Base-by-base conservation (phyloP, 1,140 invertebrate genomes). In the Drosophila littoralis region DNA sequence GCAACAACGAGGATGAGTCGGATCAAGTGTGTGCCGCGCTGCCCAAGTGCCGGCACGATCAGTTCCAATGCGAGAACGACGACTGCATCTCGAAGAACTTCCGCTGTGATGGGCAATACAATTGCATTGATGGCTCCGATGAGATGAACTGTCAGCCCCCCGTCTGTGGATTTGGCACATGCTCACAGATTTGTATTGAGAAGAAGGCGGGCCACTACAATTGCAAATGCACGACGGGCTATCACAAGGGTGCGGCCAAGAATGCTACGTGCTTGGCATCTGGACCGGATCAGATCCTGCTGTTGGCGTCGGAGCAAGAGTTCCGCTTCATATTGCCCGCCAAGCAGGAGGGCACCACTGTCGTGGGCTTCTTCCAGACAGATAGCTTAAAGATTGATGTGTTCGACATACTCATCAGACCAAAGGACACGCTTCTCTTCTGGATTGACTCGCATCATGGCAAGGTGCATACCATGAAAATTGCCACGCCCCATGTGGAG, bases 81-180 rank as follows among this genome's bases (percentile, higher is more conserved):
- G 93, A 94, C 82, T 98, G 97, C 79, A 96, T 98, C 45, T 94
- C 94, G 50, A 94, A 95, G 76, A 94, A 95, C 28, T 96, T 95
- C 92, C 93, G 96, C 2, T 99, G 98, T 86, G 94, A 96, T 92
- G 93, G 94, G 0, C 91, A 92, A 55, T 93, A 93, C 91, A 93
- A 96, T 76, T 96, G 96, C 86, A 93, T 92, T 6, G 95, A 96
- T 85, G 94, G 94, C 45, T 95, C 94, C n/a, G 96, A 96, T 90
- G 94, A 95, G 81, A 89, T 90, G 57, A 93, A 93, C 57, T 94
- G 94, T 75, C 64, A 95, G n/a, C 98, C 98, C 90, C 97, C 97
- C 2, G 85, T 92, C 12, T 96, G 95, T 91, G 92, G 93, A 64
- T 96, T 96, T 93, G 94, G 94, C 17, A 93, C 94, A 36, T 97